A percentile compares a stretch with the other conserved stretches of the same genome.
Conservation (phyloP, 2,888 invertebrate species). For the Hirtodrosophila confusa region DNA sequence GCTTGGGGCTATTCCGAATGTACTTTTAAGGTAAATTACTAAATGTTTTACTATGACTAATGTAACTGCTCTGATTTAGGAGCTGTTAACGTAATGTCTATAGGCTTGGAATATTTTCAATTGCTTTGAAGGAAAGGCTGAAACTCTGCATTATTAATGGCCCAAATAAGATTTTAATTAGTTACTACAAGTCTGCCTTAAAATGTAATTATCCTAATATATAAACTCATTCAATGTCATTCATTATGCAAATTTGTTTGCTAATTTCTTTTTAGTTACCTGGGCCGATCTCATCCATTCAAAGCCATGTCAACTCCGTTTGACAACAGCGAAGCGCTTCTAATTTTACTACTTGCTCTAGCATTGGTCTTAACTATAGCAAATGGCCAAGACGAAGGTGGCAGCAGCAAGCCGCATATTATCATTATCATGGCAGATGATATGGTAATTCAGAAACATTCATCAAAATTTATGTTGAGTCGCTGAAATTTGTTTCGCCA, state of each 20-base stretch:
- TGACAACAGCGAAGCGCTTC: not conserved
- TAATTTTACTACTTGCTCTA: not conserved
- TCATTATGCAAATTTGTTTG: conserved; percentile 10
- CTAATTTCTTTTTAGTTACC: conserved; percentile 1
- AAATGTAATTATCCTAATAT: not conserved
- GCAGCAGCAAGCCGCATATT: conserved; percentile 86
- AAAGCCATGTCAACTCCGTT: not conserved
- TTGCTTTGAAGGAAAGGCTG: too few relatives aligned
- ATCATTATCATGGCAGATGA: conserved; percentile 93
- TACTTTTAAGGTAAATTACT: too few relatives aligned
- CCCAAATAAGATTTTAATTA: not conserved
- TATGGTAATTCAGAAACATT: conserved; percentile 86
- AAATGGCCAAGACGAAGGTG: conserved; percentile 10
- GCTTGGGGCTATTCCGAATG: too few relatives aligned
- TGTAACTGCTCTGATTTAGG: too few relatives aligned
- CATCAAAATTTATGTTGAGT: not conserved
- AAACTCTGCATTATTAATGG: too few relatives aligned
- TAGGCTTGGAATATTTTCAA: too few relatives aligned
- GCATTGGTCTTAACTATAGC: conserved; percentile 5
- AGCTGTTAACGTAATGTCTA: too few relatives aligned
- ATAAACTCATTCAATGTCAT: conserved; percentile 4
- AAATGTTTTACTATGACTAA: too few relatives aligned
- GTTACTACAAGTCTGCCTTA: not conserved
- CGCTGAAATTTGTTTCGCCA: conserved; percentile 78
- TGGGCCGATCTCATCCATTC: not conserved